These are phyloP conservation scores for Sinocyclocheilus anophthalmus DNA, from an alignment of 2,113 vertebrate genomes.

Conservation along the genomic window DNA sequence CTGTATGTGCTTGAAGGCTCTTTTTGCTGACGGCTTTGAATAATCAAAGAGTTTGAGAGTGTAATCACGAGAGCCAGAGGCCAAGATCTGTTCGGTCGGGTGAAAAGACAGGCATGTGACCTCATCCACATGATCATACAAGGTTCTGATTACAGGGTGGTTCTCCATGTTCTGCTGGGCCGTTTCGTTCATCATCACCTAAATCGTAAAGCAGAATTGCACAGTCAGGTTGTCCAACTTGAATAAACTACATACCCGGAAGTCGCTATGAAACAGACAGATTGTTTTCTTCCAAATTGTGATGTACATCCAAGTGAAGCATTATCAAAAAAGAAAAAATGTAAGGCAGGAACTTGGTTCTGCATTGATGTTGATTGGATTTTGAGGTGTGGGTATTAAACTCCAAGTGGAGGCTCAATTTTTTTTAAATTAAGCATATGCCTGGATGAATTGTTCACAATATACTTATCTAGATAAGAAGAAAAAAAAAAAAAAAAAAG, in stretches of 20 bases:
- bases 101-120: constrained; percentile 97
- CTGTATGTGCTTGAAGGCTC: constrained; percentile 99
- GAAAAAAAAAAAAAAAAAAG: too few species aligned
- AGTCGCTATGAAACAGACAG: background rate
- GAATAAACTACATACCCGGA: background rate
- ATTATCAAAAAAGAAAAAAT: too few species aligned
- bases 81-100: constrained; percentile 94
- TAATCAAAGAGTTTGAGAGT: constrained; percentile 98
- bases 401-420: too few species aligned
- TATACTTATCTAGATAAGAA: too few species aligned
- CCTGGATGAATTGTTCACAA: too few species aligned
- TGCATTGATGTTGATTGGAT: too few species aligned
- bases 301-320: background rate
- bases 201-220: background rate
- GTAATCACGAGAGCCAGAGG: constrained; percentile 95
- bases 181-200: constrained; percentile 99
- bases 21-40: constrained; percentile 97
- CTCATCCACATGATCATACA: constrained; percentile 97
- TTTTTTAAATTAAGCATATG: too few species aligned
- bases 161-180: constrained; percentile 99
- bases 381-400: too few species aligned
- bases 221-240: background rate
- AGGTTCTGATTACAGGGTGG: constrained; percentile 94
- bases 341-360: too few species aligned
- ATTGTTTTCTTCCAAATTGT: background rate